Base-by-base conservation (phyloP, 2,888 invertebrate species). In the Pterostichus madidus region DNA sequence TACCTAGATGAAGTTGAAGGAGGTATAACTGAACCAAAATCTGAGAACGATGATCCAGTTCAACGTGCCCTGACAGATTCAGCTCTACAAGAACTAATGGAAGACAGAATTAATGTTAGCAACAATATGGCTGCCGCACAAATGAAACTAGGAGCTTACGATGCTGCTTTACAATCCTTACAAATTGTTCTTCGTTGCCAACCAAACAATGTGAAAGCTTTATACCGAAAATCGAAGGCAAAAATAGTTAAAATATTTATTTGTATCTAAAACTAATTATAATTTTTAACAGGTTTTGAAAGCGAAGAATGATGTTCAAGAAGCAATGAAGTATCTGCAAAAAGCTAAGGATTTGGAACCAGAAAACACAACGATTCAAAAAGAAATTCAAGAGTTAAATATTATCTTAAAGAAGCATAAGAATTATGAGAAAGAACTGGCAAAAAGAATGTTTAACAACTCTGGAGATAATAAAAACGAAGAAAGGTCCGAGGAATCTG, bases 81-180 rank as follows among this genome's bases (percentile, higher is more conserved):
- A 24, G 93, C 93, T 83, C 88, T 95, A 61, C 93, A 94, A 86
- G 89, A 92, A 49, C 88, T 98, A 76, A 88, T 97, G 39, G 96
- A 97, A 79, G 96, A 96, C 87, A 91, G 97, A 84, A 91, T 97
- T 77, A 94, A 96, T 87, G 96, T 97, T 0, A 95, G 96, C 87
- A 98, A 98, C 88, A 98, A 98, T 89, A 93, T 98, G 92, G 97
- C 98, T 11, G 96, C 97, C 84, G 96, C 97, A 11, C 98, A 98
- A 90, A 92, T 98, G 85, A 97, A 97, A 91, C 94, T 96, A 52
- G 94, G 95, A 80, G 95, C 96, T 7, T 96, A 93, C 88, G 96
- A 97, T 86, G 95, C 96, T 8, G 98, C 98, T 5, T 91, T 97
- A 31, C 92, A 94, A 89, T 96, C 97, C 7, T 94, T 98, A 35